Base-by-base conservation (phyloP, 1,140 invertebrate genomes). In the Brachionus asplanchnoidis region DNA sequence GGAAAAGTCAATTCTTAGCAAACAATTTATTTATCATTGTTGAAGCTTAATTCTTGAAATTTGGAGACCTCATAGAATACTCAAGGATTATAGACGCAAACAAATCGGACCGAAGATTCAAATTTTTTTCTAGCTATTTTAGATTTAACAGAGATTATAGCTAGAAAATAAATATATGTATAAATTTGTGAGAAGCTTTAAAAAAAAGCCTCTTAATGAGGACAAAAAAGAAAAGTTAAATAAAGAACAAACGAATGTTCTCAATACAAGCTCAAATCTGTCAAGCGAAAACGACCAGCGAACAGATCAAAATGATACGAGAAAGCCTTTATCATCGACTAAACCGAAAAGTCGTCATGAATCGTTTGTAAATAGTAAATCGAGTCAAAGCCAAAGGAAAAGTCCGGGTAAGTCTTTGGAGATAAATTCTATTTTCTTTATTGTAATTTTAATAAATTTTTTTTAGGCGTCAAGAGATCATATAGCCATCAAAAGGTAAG, bases 151-250 rank as follows among this genome's bases (percentile, higher is more conserved):
- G 40, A 73, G 68, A 73, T 73, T 40, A 40, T 73, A 73, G 36
- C 1, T 36, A 40, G 14, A 8, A 36, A 42, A 73, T 42, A 73
- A 36, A 73, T 40, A 26, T 50, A 77, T 77, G 73, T 77, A 77
- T 77, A 77, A 77, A 77, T 77, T 77, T 77, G 73, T 77, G 20
- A 32, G 73, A 36, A 77, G 73, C 46, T 77, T 77, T 77, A 77
- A 77, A 77, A 77, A 77, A 50, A 77, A 77, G 40, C 73, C 73
- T 50, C 40, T 26, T 14, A 77, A 77, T 50, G 73, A 77, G 44
- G 73, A 77, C 42, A 28, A 50, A 77, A 50, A 20, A 50, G n/a
- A 77, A 46, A 17, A 20, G 7, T 26, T 50, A 14, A 26, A 46
- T 77, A 77, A 50, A 36, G 20, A 77, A 50, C 23, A 46, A 26